Evolutionary conservation across 2,113 vertebrate species (phyloP), one percentile per base, ranked within the genome.

Genomic region (Gulo gulo): DNA sequence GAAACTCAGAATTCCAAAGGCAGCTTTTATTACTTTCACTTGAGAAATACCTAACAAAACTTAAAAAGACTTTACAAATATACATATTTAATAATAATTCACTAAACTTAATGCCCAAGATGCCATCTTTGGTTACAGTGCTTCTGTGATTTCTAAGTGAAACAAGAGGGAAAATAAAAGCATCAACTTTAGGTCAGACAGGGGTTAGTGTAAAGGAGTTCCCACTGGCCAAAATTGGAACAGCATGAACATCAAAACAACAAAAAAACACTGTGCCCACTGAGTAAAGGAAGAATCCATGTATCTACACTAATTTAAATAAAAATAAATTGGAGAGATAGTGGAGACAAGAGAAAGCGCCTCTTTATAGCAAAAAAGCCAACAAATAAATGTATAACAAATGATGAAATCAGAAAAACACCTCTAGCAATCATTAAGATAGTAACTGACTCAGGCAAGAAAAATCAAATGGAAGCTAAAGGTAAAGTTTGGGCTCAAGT

Each of bases 1-100:
- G 80, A 96, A 95, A 96, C 63, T 73, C 7, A 81, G 36, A 97
- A 92, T 83, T 79, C 45, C 34, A 71, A 89, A 94, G 83, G n/a
- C n/a, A 81, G 20, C 69, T 78, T 93, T 84, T 85, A 74, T 73
- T 87, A 82, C 7, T 84, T 85, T 91, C 50, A 95, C 57, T 73
- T 88, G 71, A 91, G 94, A 97, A 96, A 89, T 69, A 61, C 11
- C 36, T 84, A 73, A 67, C 31, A 94, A 57, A 39, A 74, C 23
- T 14, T 78, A 63, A 73, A 52, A 92, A 69, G 52, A 93, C 67
- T 59, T 92, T 65, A 76, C 39, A 26, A 95, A 63, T 52, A 63
- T 88, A 93, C 78, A 45, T 61, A 50, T 24, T 65, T 85, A 90
- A 45, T 90, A 90, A 57, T 47, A 81, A 88, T 85, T 94, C 45